Base-by-base conservation (phyloP, 2,113 vertebrate genomes). In the Macaca mulatta region DNA sequence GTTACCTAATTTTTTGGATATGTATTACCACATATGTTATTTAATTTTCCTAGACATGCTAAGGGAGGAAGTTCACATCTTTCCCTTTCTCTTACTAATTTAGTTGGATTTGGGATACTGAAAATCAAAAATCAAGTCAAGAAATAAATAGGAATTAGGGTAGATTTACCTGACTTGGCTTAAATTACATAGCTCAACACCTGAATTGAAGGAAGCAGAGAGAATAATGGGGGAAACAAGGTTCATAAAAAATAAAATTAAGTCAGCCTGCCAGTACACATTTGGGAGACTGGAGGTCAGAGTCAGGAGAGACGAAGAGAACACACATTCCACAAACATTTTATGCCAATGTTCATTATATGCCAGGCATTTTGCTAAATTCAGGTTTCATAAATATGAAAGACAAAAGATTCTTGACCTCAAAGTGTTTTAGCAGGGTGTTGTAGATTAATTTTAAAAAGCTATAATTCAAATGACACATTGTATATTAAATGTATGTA, bases 101-200 rank as follows among this genome's bases (percentile, higher is more conserved):
- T 69, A 18, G 7, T 48, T 87, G 59, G 43, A 77, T 17, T 72
- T 87, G 59, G 23, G 40, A 43, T 55, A 74, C 2, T 22, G 64
- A 11, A 92, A 94, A 96, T 86, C 1, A 94, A 94, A 92, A 88
- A 55, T 32, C 3, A 20, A 84, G 40, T 93, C 84, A 83, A 91
- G 70, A 81, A 96, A 90, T 82, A 74, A 78, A 45, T 70, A 55
- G 16, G 43, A 87, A n/a, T 94, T 32, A 32, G 13, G 22, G 6
- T 64, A 64, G 35, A 45, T 82, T 94, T 57, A 72, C 25, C 32
- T 83, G 64, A 16, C 88, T 80, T 17, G 6, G 9, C 27, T 93
- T 85, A 85, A 81, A 25, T 17, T 40, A 22, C 22, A n/a, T 27
- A 61, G 8, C 6, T 85, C 48, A 90, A 20, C 0, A 17, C 89